phyloP scores from a whole-genome alignment of 1,140 invertebrate species.

The Gonioctena quinquepunctata region DNA sequence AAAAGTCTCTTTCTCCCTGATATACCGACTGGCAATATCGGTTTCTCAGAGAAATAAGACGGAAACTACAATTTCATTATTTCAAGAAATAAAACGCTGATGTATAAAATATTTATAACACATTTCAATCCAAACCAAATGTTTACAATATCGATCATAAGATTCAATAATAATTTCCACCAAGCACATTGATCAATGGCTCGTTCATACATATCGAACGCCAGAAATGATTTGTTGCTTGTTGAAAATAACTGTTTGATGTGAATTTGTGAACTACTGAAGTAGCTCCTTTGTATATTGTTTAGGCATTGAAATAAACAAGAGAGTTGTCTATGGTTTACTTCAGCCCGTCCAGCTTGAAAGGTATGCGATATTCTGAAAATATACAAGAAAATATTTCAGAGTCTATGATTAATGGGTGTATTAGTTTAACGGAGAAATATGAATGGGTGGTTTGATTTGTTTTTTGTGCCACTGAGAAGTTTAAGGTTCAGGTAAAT shows the following conservation, averaged over 20 bases:
- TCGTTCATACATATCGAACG: background rate
- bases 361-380: background rate
- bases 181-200: background rate
- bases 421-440: too few species aligned
- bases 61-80: background rate
- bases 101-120: background rate
- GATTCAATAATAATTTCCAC: background rate
- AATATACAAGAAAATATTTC: background rate
- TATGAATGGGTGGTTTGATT: too few species aligned
- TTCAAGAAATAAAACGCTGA: background rate
- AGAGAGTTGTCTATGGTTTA: background rate
- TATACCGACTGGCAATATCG: background rate
- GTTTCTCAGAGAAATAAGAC: too few species aligned
- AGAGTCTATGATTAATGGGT: background rate
- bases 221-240: background rate
- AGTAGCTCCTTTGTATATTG: background rate
- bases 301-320: background rate
- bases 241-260: background rate
- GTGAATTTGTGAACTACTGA: background rate
- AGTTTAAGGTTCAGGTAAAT: too few species aligned
- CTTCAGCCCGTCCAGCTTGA: background rate
- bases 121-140: background rate
- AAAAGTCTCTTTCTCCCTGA: too few species aligned
- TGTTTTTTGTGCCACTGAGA: too few species aligned
- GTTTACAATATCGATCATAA: background rate